A percentile compares a stretch with the other conserved stretches of the same genome.
These are phyloP conservation scores for Anguilla marmorata DNA, from an alignment of 2,797 vertebrate genomes.

Conservation along the genomic window DNA sequence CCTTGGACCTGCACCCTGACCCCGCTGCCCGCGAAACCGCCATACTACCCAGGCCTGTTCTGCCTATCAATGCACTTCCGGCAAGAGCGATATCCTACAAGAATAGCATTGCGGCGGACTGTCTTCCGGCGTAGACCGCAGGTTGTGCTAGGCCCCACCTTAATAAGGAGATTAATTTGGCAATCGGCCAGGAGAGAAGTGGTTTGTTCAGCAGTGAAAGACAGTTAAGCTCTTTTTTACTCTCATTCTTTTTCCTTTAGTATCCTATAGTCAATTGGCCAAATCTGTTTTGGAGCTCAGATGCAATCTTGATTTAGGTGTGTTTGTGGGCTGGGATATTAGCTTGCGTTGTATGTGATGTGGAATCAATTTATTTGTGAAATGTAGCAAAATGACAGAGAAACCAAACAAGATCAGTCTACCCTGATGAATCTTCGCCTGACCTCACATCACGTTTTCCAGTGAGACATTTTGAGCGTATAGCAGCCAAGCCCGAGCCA, in stretches of 20 bases:
- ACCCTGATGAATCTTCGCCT: neutral
- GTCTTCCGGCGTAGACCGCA: neutral
- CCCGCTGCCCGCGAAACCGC: conserved; percentile 11
- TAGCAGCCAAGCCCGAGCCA: conserved; percentile 35
- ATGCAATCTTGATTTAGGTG: neutral
- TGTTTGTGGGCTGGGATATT: neutral
- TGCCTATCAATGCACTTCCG: conserved; percentile 31
- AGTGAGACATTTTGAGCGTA: conserved; percentile 32
- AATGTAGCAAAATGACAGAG: neutral
- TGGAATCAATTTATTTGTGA: neutral
- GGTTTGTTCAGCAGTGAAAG: neutral
- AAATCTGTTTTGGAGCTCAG: neutral
- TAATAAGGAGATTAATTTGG: neutral
- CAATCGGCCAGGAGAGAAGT: neutral
- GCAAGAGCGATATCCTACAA: conserved; percentile 14
- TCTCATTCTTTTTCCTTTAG: neutral
- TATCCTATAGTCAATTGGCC: neutral
- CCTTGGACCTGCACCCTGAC: neutral
- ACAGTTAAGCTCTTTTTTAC: neutral
- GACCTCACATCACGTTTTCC: neutral
- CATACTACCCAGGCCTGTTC: conserved; percentile 22
- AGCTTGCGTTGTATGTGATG: neutral
- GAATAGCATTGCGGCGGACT: conserved; percentile 17
- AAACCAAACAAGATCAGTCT: neutral
- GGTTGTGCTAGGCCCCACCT: neutral